Base-by-base conservation (phyloP, 2,797 vertebrate species). In the Antennarius maculatus region DNA sequence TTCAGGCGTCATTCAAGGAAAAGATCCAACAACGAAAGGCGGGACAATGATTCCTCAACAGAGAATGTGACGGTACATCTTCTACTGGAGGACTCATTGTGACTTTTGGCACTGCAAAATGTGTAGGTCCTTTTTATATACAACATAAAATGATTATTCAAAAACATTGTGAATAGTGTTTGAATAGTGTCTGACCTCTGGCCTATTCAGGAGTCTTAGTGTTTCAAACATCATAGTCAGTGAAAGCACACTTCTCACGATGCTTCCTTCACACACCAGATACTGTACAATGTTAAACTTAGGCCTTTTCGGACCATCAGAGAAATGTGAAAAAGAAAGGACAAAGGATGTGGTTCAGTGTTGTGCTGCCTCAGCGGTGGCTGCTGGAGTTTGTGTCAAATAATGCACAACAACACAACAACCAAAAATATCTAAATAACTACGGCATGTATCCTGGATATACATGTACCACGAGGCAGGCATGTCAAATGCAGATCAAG, bases 51-150 rank as follows among this genome's bases (percentile, higher is more conserved):
- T 51, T 49, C 42, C 65, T 57, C 50, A 69, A 78, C 52, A 63
- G 76, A 56, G 29, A 31, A 43, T 41, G 69, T 15, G 23, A 23
- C 13, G 37, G 61, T 27, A 51, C 59, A 52, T 57, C 70, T 64
- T 34, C 27, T 54, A 63, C 75, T 69, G 72, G 66, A 66, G 23
- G 73, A 67, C 73, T 77, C 50, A 37, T 18, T 18, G 34, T 74
- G 55, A 77, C 61, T 42, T 88, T 91, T 92, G 90, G 90, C 91
- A 92, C 86, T 66, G 74, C 76, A 71, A 87, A 75, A 60, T 63
- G 74, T 84, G 60, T 71, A 78, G 77, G 81, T 85, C 82, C 79
- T 69, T 71, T 68, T 60, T 74, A 78, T 77, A 66, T 74, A 81
- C 69, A 79, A 46, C n/a, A 43, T 60, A 59, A 72, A 79, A 54